Evolutionary conservation across 2,888 invertebrate species (phyloP), one percentile per base, ranked within the genome.

Genomic region (Andrena chrysosceles): DNA sequence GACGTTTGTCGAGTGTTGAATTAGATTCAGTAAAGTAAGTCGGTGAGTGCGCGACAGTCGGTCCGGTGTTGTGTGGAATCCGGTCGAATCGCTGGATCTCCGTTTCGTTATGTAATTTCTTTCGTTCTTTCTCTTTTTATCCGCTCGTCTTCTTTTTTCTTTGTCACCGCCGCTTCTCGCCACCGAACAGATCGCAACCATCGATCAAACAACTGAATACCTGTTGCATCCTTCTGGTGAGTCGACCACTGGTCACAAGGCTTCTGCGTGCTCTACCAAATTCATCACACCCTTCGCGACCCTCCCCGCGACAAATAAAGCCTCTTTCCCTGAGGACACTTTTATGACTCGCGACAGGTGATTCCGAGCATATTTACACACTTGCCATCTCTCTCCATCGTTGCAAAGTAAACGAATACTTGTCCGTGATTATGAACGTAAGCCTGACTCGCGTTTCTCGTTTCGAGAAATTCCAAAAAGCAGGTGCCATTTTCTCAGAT

Each of bases 21-120:
- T 85, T 85, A 84, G 84, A 85, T 82, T 85, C 84, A 84, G 84
- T 84, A 64, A 82, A 82, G 83, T 84, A 73, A 84, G 84, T 77
- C 72, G 81, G 81, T 78, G 85, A 85, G 85, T 84, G 71, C 83
- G 77, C 77, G 73, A 52, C 73, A 71, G 81, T 77, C 80, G 71
- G 59, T 82, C 77, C 75, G 52, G 77, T 74, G 81, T 88, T 79
- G 71, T 78, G 84, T 84, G 29, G 80, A 75, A 87, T 81, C 81
- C 70, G 78, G 81, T 70, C 79, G 75, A 86, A 86, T 85, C 77
- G 72, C 48, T 77, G 68, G 81, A 77, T 80, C 71, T 54, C 29
- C 60, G 49, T 71, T 68, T 68, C 76, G 80, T 86, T 86, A 87
- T 73, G 75, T 74, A 77, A 86, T 83, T 77, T 64, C 26, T 42